phyloP scores from a whole-genome alignment of 1,140 invertebrate species.

The Rhagoletis pomonella region DNA sequence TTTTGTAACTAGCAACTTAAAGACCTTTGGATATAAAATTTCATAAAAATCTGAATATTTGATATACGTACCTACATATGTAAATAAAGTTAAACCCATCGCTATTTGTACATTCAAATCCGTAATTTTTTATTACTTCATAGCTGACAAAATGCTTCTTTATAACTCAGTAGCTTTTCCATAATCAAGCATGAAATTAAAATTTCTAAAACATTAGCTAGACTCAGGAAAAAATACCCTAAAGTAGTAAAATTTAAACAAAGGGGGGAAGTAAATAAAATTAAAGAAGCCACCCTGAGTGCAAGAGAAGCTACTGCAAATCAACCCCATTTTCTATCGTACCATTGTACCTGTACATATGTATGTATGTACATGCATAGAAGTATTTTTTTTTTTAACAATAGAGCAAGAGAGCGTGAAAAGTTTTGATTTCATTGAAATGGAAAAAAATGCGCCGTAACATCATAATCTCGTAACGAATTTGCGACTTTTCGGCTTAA shows the following conservation, averaged over 20 bases:
- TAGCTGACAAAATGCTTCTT: no score
- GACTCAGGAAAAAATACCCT: neutral
- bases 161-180: neutral
- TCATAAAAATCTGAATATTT: no score
- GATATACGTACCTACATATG: no score
- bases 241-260: neutral
- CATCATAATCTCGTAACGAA: constrained; percentile 50
- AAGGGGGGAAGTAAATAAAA: neutral
- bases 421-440: neutral
- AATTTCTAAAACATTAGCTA: neutral
- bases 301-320: neutral
- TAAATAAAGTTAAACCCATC: no score
- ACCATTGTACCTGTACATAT: neutral
- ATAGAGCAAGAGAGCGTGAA: neutral
- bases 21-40: no score
- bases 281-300: neutral
- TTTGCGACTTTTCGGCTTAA: constrained; percentile 37
- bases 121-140: no score
- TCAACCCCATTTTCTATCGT: neutral
- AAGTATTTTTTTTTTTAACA: neutral
- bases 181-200: constrained; percentile 18
- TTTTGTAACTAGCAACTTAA: no score
- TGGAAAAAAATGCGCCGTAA: neutral
- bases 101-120: no score
- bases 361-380: no score